phyloP scores from a whole-genome alignment of 2,797 vertebrate species.

The Malurus splendens region DNA sequence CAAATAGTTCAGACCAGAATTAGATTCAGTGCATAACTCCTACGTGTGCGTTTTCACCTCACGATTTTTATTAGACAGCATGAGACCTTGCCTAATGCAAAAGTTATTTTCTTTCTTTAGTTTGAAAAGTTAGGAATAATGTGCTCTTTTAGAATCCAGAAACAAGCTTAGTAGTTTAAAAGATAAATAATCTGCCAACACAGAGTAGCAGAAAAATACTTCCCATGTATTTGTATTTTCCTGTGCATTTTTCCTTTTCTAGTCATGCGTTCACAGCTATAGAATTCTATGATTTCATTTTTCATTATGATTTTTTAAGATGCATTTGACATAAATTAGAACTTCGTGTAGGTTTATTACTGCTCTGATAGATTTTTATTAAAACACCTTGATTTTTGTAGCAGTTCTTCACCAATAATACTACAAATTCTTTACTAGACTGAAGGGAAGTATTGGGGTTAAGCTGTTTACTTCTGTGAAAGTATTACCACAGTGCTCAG shows the following conservation, averaged over 20 bases:
- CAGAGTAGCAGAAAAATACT: background rate
- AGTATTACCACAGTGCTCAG: background rate
- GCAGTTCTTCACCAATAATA: background rate
- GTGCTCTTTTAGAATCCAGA: background rate
- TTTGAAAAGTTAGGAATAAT: background rate
- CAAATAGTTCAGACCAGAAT: background rate
- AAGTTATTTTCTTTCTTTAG: background rate
- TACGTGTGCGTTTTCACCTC: background rate
- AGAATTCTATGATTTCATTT: background rate
- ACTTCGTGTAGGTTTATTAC: background rate
- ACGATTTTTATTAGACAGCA: background rate
- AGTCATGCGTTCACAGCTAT: background rate
- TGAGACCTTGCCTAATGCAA: background rate
- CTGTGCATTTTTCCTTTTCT: background rate
- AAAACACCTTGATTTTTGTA: background rate
- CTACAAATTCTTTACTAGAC: background rate
- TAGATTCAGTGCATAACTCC: background rate
- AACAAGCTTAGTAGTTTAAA: background rate
- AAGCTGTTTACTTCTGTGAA: background rate
- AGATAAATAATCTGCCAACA: background rate
- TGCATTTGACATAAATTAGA: background rate
- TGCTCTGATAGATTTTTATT: background rate
- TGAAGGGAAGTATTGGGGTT: background rate
- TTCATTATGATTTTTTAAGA: background rate
- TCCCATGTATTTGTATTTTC: background rate